Conservation (phyloP, 2,113 vertebrate species). For the Ptilorrhoa leucosticta region DNA sequence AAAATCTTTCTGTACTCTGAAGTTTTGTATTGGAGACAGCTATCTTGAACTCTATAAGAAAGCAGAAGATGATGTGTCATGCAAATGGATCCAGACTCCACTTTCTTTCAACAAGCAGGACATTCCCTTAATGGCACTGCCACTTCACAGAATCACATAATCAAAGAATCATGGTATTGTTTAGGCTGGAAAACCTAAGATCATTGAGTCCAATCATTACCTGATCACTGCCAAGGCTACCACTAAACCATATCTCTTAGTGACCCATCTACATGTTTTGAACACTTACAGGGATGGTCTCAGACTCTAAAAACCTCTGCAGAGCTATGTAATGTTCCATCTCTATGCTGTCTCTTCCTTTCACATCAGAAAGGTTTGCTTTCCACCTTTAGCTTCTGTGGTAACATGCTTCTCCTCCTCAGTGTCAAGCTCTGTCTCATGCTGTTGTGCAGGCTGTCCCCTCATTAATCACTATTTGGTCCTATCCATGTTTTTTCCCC, state of each 20-base stretch:
- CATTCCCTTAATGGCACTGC: background rate
- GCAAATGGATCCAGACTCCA: background rate
- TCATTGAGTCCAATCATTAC: background rate
- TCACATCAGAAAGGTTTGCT: background rate
- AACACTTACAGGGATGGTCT: background rate
- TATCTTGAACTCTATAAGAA: background rate
- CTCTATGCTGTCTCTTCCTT: background rate
- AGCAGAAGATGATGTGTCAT: rapidly evolving
- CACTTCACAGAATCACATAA: background rate
- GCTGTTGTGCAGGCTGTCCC: background rate
- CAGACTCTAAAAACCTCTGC: background rate
- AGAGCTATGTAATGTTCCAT: background rate
- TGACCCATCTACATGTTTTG: background rate
- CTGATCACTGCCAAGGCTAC: background rate
- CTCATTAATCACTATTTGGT: background rate
- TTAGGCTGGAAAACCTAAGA: background rate
- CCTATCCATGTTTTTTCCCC: background rate
- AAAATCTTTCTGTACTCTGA: background rate
- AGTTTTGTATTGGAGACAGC: background rate
- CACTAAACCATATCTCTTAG: background rate
- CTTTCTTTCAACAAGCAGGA: background rate
- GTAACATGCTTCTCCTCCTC: background rate
- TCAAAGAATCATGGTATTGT: background rate
- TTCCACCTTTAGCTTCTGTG: background rate
- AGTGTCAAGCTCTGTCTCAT: background rate